These are phyloP conservation scores for Prosopocoilus inquinatus DNA, from an alignment of 2,888 invertebrate species.

Conservation along the genomic window DNA sequence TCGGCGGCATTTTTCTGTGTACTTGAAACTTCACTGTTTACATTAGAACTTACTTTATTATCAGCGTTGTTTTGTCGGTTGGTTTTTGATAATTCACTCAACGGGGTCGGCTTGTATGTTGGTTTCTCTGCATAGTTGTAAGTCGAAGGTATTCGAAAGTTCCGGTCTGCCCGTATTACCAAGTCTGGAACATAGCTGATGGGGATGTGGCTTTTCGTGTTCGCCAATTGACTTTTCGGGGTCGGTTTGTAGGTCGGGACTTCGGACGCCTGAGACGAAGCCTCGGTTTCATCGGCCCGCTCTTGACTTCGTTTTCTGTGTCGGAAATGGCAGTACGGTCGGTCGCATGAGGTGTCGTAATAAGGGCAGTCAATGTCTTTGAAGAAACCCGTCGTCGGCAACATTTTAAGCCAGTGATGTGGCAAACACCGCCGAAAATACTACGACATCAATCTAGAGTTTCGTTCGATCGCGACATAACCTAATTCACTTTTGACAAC, in stretches of 20 bases:
- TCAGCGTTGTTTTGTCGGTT: conserved; percentile 3
- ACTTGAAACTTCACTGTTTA: too few species aligned
- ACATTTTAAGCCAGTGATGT: conserved; percentile 59
- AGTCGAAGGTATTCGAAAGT: conserved; percentile 29
- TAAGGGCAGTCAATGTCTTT: conserved; percentile 84
- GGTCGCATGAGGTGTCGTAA: conserved; percentile 76
- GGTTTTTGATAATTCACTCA: conserved; percentile 41
- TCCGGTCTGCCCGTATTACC: conserved; percentile 52
- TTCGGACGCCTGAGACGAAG: conserved; percentile 48
- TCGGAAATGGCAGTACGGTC: conserved; percentile 91
- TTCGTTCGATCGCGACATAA: conserved; percentile 10
- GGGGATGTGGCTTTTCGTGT: conserved; percentile 51
- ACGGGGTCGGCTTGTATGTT: conserved; percentile 48
- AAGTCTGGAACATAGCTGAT: conserved; percentile 56
- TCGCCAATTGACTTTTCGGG: conserved; percentile 52
- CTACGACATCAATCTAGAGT: conserved; percentile 1
- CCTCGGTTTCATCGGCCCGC: conserved; percentile 50
- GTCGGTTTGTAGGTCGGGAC: conserved; percentile 50
- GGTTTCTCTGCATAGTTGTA: conserved; percentile 37
- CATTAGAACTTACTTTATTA: too few species aligned
- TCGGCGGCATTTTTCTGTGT: background rate
- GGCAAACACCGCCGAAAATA: conserved; percentile 3
- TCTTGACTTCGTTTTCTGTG: conserved; percentile 70
- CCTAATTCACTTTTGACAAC: conserved; percentile 16
- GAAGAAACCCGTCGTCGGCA: conserved; percentile 88